Percentiles rank a stretch among this genome's conserved stretches.
These are phyloP conservation scores for Drosophila busckii DNA, from an alignment of 1,140 invertebrate species.

Conservation along the genomic window DNA sequence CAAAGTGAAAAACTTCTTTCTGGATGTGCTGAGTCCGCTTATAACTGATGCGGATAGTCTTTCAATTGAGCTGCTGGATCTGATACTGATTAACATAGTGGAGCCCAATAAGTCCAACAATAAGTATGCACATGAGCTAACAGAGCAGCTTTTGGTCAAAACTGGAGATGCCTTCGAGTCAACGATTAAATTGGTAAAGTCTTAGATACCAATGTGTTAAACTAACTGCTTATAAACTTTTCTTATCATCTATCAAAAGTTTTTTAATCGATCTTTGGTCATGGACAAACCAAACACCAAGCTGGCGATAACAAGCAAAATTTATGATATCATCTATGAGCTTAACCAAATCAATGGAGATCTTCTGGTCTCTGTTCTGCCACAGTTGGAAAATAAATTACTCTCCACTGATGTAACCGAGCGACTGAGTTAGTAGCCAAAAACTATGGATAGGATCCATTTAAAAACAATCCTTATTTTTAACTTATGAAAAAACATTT, in stretches of 20 bases:
- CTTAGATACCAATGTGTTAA: neutral
- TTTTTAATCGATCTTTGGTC: slow-evolving; percentile 96
- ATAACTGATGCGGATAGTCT: slow-evolving; percentile 97
- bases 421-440: slow-evolving; percentile 81
- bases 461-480: neutral
- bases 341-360: slow-evolving; percentile 95
- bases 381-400: slow-evolving; percentile 95
- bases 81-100: slow-evolving; percentile 96
- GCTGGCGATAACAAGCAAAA: slow-evolving; percentile 89
- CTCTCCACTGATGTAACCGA: slow-evolving; percentile 93
- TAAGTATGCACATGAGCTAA: slow-evolving; percentile 93
- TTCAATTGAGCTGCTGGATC: slow-evolving; percentile 95
- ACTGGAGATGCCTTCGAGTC: slow-evolving; percentile 95
- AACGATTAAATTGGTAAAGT: slow-evolving; percentile 94
- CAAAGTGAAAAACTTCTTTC: slow-evolving; percentile 97
- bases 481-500: neutral
- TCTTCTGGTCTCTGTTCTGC: slow-evolving; percentile 92
- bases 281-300: slow-evolving; percentile 93
- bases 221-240: neutral
- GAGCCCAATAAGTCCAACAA: slow-evolving; percentile 96
- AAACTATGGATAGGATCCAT: neutral
- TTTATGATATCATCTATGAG: slow-evolving; percentile 98
- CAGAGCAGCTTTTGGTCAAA: slow-evolving; percentile 94
- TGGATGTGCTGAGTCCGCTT: slow-evolving; percentile 95
- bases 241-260: slow-evolving; percentile 83